Conservation (phyloP, 2,113 vertebrate genomes). For the Upupa epops region DNA sequence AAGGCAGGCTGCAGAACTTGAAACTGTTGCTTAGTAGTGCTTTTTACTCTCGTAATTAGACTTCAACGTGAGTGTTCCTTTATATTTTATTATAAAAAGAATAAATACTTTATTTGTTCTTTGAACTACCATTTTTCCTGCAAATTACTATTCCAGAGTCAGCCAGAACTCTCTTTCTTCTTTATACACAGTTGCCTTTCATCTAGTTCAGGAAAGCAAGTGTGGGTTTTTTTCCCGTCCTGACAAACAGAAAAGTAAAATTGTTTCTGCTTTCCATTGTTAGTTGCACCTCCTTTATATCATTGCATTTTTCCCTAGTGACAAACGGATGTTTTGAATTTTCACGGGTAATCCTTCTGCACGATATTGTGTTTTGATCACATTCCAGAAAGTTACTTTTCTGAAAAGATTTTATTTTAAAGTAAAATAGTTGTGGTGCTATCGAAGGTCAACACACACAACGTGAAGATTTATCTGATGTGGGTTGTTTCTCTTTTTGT, state of each 20-base stretch:
- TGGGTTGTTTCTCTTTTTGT: not conserved
- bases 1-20: constrained; percentile 9
- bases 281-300: not conserved
- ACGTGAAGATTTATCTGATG: not conserved
- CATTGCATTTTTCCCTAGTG: not conserved
- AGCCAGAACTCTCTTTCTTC: constrained; percentile 3
- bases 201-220: not conserved
- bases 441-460: not conserved
- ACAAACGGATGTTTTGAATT: not conserved
- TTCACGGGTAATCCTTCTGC: not conserved
- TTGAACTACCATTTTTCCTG: constrained; percentile 43
- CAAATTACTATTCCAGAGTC: constrained; percentile 5
- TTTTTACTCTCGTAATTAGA: not conserved
- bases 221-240: not conserved
- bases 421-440: not conserved
- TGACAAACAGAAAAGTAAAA: not conserved
- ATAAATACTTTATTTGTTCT: constrained; percentile 41
- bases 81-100: constrained; percentile 17
- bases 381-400: not conserved
- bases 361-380: not conserved
- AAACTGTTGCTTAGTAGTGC: not conserved
- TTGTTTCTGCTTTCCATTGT: not conserved
- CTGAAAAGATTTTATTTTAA: not conserved
- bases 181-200: constrained; percentile 23
- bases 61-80: not conserved